Conservation (phyloP, 2,113 vertebrate species). For the Mandrillus leucophaeus region DNA sequence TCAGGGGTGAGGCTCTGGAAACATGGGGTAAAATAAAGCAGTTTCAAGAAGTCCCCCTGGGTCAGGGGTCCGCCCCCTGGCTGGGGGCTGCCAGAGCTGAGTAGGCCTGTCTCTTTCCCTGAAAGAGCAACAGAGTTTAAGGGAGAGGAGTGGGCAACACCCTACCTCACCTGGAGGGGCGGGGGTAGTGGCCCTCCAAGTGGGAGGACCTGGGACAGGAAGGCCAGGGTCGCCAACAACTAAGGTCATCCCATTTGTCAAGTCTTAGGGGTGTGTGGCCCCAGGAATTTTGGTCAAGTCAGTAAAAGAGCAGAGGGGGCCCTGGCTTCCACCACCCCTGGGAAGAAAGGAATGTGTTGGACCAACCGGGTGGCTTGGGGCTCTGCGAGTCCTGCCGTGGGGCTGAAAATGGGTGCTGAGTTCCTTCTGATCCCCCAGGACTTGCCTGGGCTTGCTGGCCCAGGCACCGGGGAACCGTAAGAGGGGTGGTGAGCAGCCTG, state of each 20-base stretch:
- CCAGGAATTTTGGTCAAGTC: not conserved
- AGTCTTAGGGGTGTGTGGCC: not conserved
- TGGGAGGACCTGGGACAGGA: not conserved
- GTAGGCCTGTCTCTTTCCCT: not conserved
- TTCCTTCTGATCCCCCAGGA: not conserved
- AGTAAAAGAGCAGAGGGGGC: not conserved
- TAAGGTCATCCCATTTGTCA: not conserved
- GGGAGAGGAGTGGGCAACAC: not conserved
- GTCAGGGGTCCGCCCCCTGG: not conserved
- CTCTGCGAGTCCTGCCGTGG: not conserved
- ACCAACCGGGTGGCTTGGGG: not conserved
- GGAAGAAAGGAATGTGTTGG: not conserved
- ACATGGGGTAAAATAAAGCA: not conserved
- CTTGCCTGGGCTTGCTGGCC: not conserved
- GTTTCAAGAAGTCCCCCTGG: not conserved
- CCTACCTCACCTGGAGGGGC: too few species aligned
- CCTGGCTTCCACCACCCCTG: fast-evolving
- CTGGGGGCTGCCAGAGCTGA: not conserved
- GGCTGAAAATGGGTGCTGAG: not conserved
- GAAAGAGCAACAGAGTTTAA: not conserved
- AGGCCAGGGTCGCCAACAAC: not conserved
- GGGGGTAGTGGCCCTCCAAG: not conserved
- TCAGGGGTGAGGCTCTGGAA: not conserved
- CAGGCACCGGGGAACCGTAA: not conserved
- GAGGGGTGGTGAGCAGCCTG: not conserved